Base-by-base conservation (phyloP, 2,113 vertebrate species). In the Siphamia tubifer region DNA sequence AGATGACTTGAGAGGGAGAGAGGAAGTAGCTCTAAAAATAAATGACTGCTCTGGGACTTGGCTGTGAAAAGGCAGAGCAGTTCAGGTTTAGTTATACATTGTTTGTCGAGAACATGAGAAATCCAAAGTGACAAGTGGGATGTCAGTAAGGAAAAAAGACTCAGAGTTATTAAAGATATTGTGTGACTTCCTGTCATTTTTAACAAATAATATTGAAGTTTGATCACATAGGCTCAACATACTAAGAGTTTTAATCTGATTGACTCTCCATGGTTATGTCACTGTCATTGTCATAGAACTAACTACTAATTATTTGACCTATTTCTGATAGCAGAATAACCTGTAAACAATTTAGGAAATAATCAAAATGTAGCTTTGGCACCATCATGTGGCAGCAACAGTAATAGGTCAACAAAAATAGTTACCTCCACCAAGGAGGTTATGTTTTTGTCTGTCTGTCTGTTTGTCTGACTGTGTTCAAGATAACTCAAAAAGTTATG, bases 1-100 rank as follows among this genome's bases (percentile, higher is more conserved):
- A 48, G 42, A 54, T 5, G 2, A 8, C 10, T 2, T n/a, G 20
- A 4, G 13, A 34, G 6, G 3, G 55, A 12, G 36, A 15, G 45
- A 36, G 48, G 51, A 55, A 56, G 68, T 17, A 8, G n/a, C 35
- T 68, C 27, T 58, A 16, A 62, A 70, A 54, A 31, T 40, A 62
- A 70, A 53, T 20, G 24, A 12, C 30, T 28, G 55, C 38, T 61
- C 21, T 21, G 55, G 55, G 45, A 54, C 25, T 48, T 27, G 27
- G 32, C 44, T 62, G 31, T 25, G 15, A 3, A 52, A 15, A 35
- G 16, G 13, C 17, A 16, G 21, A 27, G 20, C 0, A n/a, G 34
- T 34, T 51, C 55, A 52, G 16, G 15, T 34, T 4, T 0, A 53
- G 38, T 21, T 51, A n/a, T n/a, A n/a, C n/a, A n/a, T n/a, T n/a